Conservation (phyloP, 2,113 vertebrate species). For the Peromyscus californicus region DNA sequence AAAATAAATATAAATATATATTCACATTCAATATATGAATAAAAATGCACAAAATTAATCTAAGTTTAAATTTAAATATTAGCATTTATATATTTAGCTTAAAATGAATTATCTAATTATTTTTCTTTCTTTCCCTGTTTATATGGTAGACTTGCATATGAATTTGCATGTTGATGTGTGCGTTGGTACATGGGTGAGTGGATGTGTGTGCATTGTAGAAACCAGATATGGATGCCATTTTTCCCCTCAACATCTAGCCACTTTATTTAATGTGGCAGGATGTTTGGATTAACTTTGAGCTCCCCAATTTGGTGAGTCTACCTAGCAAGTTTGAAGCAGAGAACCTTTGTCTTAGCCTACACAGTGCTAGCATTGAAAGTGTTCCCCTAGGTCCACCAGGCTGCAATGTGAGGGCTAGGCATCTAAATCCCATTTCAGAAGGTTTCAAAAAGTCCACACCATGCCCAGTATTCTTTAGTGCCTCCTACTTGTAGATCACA, state of each 20-base stretch:
- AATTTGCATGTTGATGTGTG: neutral
- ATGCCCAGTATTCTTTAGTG: neutral
- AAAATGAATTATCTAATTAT: neutral
- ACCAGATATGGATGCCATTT: neutral
- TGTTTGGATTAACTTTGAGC: neutral
- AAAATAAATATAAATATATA: neutral
- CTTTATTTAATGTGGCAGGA: neutral
- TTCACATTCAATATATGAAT: neutral
- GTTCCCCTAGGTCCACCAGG: neutral
- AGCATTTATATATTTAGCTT: neutral
- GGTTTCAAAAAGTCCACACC: neutral
- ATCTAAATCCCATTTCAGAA: neutral
- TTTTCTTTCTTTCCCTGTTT: neutral
- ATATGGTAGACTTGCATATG: too few relatives aligned
- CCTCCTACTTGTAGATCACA: neutral
- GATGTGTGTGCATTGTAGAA: neutral
- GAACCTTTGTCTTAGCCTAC: neutral
- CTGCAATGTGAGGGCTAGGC: neutral
- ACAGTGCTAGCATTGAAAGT: neutral
- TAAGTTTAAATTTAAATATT: neutral
- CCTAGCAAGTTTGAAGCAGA: neutral
- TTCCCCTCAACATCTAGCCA: neutral
- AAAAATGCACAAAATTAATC: neutral
- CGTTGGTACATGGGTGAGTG: fast-evolving
- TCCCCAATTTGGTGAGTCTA: neutral